phyloP scores from a whole-genome alignment of 2,113 vertebrate genomes.

The Todiramphus chloris region DNA sequence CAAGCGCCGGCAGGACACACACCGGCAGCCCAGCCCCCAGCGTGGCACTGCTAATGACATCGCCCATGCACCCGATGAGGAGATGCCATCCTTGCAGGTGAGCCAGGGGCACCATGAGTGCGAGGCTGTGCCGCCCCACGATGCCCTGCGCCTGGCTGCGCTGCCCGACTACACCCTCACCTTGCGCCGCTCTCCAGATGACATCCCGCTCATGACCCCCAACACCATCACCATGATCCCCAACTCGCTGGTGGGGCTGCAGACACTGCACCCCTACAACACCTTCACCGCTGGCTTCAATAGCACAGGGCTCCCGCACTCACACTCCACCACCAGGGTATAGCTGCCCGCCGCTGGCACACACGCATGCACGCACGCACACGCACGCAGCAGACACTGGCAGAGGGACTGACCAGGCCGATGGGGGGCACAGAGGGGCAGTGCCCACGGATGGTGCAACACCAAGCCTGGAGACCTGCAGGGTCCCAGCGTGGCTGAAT shows the following conservation, averaged over 20 bases:
- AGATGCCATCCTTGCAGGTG: slow-evolving; percentile 95
- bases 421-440: background rate
- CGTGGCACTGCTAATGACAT: slow-evolving; percentile 85
- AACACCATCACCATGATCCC: slow-evolving; percentile 99
- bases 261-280: slow-evolving; percentile 97
- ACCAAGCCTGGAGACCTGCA: background rate
- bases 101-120: slow-evolving; percentile 94
- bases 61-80: slow-evolving; percentile 89
- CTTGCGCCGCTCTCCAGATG: slow-evolving; percentile 93
- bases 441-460: background rate
- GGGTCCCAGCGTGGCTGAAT: background rate
- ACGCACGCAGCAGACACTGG: slow-evolving; percentile 55
- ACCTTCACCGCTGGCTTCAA: slow-evolving; percentile 97
- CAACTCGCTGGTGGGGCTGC: slow-evolving; percentile 97
- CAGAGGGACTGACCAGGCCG: slow-evolving; percentile 19
- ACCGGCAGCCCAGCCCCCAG: slow-evolving; percentile 91
- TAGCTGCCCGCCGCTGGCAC: slow-evolving; percentile 78
- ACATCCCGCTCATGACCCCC: slow-evolving; percentile 98
- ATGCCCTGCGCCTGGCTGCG: slow-evolving; percentile 86
- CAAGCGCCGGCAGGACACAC: slow-evolving; percentile 93
- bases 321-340: slow-evolving; percentile 99
- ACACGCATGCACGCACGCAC: slow-evolving; percentile 59
- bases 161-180: slow-evolving; percentile 97
- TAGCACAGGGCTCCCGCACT: slow-evolving; percentile 96
- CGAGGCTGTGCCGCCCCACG: slow-evolving; percentile 86